phyloP scores from a whole-genome alignment of 30 jellyfish, hydroid and myxozoan species.

The Aurelia sp. region DNA sequence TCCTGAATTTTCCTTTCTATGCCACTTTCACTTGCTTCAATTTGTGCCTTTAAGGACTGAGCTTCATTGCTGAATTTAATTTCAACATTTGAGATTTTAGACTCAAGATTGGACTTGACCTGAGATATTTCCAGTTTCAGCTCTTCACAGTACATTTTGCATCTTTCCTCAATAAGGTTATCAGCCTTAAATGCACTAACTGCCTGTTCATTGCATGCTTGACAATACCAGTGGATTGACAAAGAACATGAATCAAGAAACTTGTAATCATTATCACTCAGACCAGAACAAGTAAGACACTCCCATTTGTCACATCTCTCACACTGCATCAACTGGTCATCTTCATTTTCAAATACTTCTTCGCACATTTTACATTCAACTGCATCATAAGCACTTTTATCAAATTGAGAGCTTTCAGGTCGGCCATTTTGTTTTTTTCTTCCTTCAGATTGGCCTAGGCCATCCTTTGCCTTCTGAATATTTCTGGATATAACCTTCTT shows the following conservation, averaged over 20 bases:
- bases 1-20: slow-evolving; percentile 26
- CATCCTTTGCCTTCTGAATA: too few relatives aligned
- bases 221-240: slow-evolving; percentile 42
- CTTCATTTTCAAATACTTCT: slow-evolving; percentile 10
- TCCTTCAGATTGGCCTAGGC: too few relatives aligned
- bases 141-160: slow-evolving; percentile 22
- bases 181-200: slow-evolving; percentile 36
- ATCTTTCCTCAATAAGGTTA: slow-evolving; percentile 28
- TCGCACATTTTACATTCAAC: slow-evolving; percentile 16
- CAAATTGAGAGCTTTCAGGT: not conserved
- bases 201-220: slow-evolving; percentile 27
- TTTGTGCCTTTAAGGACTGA: slow-evolving; percentile 35
- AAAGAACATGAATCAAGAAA: slow-evolving; percentile 17
- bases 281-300: slow-evolving; percentile 33
- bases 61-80: slow-evolving; percentile 5
- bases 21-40: slow-evolving; percentile 11
- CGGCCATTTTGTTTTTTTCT: too few relatives aligned
- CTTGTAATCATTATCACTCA: slow-evolving; percentile 37
- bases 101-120: slow-evolving; percentile 38
- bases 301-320: slow-evolving; percentile 26
- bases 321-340: slow-evolving; percentile 24
- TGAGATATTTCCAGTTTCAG: slow-evolving; percentile 33
- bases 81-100: slow-evolving; percentile 31
- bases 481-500: too few relatives aligned
- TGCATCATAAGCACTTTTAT: slow-evolving; percentile 5